Conservation (phyloP, 2,797 vertebrate genomes). For the Spea hammondii region DNA sequence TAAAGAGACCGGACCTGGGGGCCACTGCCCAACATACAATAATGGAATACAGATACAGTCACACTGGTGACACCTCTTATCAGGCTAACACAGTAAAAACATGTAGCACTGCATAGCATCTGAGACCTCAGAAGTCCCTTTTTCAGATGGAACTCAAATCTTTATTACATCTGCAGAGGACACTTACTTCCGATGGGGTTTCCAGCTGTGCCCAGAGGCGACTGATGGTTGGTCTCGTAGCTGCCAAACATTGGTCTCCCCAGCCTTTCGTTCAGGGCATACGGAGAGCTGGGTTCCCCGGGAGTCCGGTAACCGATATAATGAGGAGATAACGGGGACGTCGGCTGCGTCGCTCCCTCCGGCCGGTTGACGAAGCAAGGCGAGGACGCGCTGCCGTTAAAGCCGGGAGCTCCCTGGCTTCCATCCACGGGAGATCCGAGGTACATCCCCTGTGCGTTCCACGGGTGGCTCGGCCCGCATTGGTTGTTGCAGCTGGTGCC, state of each 20-base stretch:
- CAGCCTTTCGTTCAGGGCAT: constrained; percentile 7
- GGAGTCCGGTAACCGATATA: constrained; percentile 1
- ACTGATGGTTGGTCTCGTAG: constrained; percentile 14
- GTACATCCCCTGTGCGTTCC: constrained; percentile 26
- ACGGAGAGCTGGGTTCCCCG: constrained; percentile 10
- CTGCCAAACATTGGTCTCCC: constrained; percentile 23
- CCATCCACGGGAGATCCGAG: constrained; percentile 7
- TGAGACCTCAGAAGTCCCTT: no score
- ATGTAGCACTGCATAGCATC: no score
- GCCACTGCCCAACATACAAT: no score
- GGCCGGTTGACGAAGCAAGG: constrained; percentile 9
- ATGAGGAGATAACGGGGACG: constrained; percentile 34
- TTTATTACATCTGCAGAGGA: background rate
- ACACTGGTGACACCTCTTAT: no score
- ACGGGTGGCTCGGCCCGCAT: constrained; percentile 19
- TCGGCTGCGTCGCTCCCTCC: constrained; percentile 16
- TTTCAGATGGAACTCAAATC: no score
- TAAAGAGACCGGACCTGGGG: no score
- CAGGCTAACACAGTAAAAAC: no score
- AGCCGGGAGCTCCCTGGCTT: constrained; percentile 15
- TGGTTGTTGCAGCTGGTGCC: constrained; percentile 40
- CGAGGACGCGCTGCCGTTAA: constrained; percentile 15
- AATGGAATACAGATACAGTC: no score
- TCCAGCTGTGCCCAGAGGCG: background rate
- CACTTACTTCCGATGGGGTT: constrained; percentile 14